Evolutionary conservation across 2,113 vertebrate species (phyloP).

Genomic region (Pongo abelii): DNA sequence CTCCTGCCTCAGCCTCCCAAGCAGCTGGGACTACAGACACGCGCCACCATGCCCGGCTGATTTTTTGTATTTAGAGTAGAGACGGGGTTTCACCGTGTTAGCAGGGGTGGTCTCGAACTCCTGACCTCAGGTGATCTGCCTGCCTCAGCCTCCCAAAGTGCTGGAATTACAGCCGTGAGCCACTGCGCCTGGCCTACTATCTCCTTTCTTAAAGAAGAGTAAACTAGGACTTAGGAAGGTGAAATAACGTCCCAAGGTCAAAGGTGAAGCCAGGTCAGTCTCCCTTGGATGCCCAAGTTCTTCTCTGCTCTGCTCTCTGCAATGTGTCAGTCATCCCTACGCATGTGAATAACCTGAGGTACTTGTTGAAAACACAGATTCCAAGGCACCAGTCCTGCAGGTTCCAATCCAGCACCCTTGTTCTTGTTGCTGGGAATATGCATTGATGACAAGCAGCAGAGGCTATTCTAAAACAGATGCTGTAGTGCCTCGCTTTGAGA

Average conservation of each 20-base stretch:
- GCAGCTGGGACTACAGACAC: no score
- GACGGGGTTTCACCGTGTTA: no score
- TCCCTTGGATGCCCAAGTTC: background rate
- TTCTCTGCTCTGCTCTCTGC: background rate
- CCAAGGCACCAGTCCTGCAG: no score
- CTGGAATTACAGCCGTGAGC: no score
- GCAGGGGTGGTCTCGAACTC: no score
- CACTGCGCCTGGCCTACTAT: background rate
- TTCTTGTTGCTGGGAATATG: background rate
- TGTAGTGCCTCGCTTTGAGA: background rate
- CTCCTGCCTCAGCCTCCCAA: no score
- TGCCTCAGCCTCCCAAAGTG: no score
- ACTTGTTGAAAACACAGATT: background rate
- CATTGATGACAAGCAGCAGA: background rate
- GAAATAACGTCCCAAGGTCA: background rate
- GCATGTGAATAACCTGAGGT: background rate
- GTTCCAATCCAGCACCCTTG: background rate
- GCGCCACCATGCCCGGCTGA: no score
- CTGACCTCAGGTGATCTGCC: no score
- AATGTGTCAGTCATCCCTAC: background rate
- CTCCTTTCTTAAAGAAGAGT: background rate
- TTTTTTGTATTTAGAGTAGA: no score
- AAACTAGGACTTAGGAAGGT: background rate
- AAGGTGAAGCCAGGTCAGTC: background rate
- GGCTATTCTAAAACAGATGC: background rate